Percentiles rank a stretch among this genome's conserved stretches.
Evolutionary conservation across 2,888 invertebrate species (phyloP).

Genomic region (Troilus luridus): DNA sequence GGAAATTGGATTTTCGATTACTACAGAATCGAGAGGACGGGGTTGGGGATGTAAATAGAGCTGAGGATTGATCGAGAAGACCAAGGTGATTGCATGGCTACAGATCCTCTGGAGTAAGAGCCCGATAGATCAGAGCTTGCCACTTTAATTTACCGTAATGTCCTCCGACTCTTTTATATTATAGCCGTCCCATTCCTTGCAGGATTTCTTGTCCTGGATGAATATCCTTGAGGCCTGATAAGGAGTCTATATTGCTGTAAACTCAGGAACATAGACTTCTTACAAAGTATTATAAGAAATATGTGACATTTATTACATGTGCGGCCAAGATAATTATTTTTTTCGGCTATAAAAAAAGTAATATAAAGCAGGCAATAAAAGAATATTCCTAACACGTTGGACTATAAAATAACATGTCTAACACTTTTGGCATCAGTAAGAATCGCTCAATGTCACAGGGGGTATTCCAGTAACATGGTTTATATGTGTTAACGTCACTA

Average conservation of each 20-base stretch:
- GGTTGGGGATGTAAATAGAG: neutral
- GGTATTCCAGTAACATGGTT: too few relatives aligned
- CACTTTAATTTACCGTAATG: slow-evolving; percentile 2
- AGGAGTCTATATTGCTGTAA: neutral
- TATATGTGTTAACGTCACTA: too few relatives aligned
- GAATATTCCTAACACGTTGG: too few relatives aligned
- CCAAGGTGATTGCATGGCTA: neutral
- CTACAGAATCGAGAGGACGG: neutral
- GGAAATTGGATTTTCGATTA: neutral
- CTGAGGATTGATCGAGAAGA: neutral
- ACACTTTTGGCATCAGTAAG: too few relatives aligned
- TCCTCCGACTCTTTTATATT: neutral
- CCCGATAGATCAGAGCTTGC: neutral
- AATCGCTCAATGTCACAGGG: too few relatives aligned
- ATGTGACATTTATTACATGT: too few relatives aligned
- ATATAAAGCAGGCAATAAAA: too few relatives aligned
- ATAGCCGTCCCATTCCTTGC: neutral
- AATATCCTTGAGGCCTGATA: neutral
- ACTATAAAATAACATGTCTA: too few relatives aligned
- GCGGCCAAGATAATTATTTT: too few relatives aligned
- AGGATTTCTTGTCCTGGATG: neutral
- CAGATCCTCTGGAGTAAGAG: neutral
- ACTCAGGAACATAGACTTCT: neutral
- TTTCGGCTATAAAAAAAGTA: too few relatives aligned
- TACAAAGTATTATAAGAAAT: too few relatives aligned